Conservation (phyloP, 1,140 invertebrate species). For the Drosophila erecta region DNA sequence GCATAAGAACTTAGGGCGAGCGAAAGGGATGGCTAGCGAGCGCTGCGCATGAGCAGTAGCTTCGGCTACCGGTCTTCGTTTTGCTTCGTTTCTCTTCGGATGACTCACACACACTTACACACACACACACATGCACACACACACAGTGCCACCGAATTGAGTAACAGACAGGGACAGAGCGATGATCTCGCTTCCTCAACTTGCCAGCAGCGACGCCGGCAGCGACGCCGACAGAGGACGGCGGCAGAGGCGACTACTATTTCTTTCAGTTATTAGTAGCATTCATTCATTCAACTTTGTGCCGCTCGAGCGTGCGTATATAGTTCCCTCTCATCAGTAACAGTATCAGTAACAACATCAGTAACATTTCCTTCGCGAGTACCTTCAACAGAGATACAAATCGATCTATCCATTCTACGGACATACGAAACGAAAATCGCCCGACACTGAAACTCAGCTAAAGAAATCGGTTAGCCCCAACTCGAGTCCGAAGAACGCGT, state of each 20-base stretch:
- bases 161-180: constrained; percentile 52
- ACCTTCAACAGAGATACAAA: constrained; percentile 50
- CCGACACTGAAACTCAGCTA: constrained; percentile 5
- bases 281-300: constrained; percentile 83
- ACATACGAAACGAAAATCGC: not conserved
- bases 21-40: constrained; percentile 37
- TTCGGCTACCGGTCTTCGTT: constrained; percentile 82
- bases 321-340: constrained; percentile 69
- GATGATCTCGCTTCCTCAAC: constrained; percentile 71
- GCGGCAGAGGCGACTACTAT: constrained; percentile 74
- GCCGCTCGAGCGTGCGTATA: constrained; percentile 82
- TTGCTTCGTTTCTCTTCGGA: constrained; percentile 45
- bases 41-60: constrained; percentile 76
- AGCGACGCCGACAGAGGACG: constrained; percentile 45
- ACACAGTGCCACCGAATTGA: constrained; percentile 45
- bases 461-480: not conserved
- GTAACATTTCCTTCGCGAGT: constrained; percentile 80
- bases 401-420: not conserved
- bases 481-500: constrained; percentile 24
- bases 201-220: constrained; percentile 67
- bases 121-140: constrained; percentile 29
- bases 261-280: constrained; percentile 83
- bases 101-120: constrained; percentile 68
- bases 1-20: constrained; percentile 28
- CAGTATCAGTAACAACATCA: constrained; percentile 69